phyloP scores from a whole-genome alignment of 1,140 invertebrate genomes.

The Drosophila serrata region DNA sequence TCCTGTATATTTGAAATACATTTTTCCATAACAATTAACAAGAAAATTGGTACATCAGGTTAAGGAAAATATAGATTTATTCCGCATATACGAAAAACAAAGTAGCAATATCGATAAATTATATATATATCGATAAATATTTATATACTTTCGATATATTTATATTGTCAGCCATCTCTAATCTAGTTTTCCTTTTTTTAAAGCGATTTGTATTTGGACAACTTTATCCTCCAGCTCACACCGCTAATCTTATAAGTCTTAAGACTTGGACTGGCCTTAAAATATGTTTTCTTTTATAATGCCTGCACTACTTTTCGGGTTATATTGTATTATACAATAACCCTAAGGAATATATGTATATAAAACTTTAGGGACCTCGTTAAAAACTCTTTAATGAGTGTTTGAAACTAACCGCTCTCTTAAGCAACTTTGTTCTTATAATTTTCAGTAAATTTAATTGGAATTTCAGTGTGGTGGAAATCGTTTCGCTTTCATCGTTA shows the following conservation, averaged over 20 bases:
- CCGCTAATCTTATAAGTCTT: no score
- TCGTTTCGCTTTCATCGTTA: constrained; percentile 8
- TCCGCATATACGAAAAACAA: no score
- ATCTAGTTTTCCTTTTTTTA: neutral
- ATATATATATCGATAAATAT: no score
- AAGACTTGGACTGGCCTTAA: no score
- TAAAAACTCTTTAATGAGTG: neutral
- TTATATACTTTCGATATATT: no score
- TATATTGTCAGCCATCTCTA: no score
- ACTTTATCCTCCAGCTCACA: neutral
- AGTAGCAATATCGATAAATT: no score
- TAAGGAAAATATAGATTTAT: no score
- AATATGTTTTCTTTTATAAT: neutral
- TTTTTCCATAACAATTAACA: no score
- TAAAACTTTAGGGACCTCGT: neutral
- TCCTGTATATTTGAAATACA: no score
- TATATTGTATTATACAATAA: neutral
- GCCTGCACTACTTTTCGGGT: no score
- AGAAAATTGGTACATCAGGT: no score
- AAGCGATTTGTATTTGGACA: neutral
- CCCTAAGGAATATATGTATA: neutral
- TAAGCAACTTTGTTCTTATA: neutral
- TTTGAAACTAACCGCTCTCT: neutral
- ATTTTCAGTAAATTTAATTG: constrained; percentile 8
- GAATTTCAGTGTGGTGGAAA: neutral